Evolutionary conservation across 2,888 invertebrate genomes (phyloP).

Genomic region (Drosophila pegasa): DNA sequence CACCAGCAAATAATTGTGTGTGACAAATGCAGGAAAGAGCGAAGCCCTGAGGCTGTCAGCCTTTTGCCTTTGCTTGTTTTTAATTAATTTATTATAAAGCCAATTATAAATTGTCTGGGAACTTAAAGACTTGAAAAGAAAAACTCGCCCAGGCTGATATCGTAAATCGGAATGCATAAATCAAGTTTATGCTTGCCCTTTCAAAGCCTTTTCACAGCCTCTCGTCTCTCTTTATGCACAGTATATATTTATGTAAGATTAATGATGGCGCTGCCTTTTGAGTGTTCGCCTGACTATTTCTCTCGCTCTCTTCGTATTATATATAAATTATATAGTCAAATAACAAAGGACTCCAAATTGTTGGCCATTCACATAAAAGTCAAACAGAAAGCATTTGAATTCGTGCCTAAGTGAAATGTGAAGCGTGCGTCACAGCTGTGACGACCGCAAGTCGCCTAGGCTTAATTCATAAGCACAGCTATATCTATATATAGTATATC

Average conservation of each 20-base stretch:
- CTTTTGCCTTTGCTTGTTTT: slow-evolving; percentile 5
- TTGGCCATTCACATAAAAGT: slow-evolving; percentile 26
- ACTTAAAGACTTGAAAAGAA: slow-evolving; percentile 10
- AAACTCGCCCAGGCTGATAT: slow-evolving; percentile 15
- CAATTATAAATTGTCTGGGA: slow-evolving; percentile 26
- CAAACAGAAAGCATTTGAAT: slow-evolving; percentile 4
- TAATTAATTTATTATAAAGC: slow-evolving; percentile 30
- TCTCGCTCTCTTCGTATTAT: slow-evolving; percentile 44
- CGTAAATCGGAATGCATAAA: slow-evolving; percentile 19
- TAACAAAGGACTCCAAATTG: slow-evolving; percentile 36
- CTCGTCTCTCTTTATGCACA: slow-evolving; percentile 1
- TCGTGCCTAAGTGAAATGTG: slow-evolving; percentile 45
- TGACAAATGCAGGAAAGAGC: slow-evolving; percentile 3
- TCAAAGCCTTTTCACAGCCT: not conserved
- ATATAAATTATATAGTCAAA: slow-evolving; percentile 63
- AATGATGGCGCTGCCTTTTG: slow-evolving; percentile 35
- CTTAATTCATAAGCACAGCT: slow-evolving; percentile 46
- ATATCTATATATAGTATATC: slow-evolving; percentile 1
- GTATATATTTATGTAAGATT: slow-evolving; percentile 26
- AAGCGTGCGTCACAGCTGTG: slow-evolving; percentile 11
- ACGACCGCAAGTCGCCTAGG: slow-evolving; percentile 17
- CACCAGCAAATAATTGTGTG: slow-evolving; percentile 1
- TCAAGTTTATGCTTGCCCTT: slow-evolving; percentile 1
- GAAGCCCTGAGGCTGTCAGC: not conserved
- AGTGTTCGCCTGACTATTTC: not conserved